Evolutionary conservation across 2,113 vertebrate genomes (phyloP).

Genomic region (Clarias batrachus): DNA sequence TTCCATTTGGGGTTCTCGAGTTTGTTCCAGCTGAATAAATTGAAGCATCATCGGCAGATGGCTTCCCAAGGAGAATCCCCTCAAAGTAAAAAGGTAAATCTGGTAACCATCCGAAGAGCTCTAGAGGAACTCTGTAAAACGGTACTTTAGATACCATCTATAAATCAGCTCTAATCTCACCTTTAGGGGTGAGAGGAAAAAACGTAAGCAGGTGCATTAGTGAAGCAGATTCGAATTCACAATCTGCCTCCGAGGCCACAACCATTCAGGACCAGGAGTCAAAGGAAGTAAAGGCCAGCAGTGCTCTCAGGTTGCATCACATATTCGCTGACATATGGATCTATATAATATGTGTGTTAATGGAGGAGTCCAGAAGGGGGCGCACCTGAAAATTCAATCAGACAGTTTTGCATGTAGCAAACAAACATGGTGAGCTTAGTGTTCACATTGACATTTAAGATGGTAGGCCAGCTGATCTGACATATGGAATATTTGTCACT

Average conservation of each 20-base stretch:
- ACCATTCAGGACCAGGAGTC: not conserved
- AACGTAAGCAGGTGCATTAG: not conserved
- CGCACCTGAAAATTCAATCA: too few relatives aligned
- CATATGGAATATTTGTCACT: too few relatives aligned
- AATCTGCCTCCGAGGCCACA: not conserved
- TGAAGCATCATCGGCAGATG: not conserved
- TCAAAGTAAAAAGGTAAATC: not conserved
- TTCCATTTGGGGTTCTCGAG: not conserved
- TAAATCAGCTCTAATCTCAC: not conserved
- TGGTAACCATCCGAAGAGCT: not conserved
- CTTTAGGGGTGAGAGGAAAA: not conserved
- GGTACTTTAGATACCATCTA: not conserved
- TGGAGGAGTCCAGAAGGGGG: too few relatives aligned
- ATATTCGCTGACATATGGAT: too few relatives aligned
- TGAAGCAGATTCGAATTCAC: not conserved
- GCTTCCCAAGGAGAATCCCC: not conserved
- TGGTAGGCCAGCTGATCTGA: too few relatives aligned
- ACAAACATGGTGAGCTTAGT: too few relatives aligned
- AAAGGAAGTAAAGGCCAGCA: not conserved
- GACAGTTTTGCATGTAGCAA: too few relatives aligned
- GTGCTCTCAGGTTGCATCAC: not conserved
- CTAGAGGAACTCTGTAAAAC: not conserved
- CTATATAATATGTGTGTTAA: too few relatives aligned
- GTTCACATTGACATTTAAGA: too few relatives aligned
- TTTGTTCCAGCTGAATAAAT: not conserved